These are phyloP conservation scores for Heliconius erato DNA, from an alignment of 2,888 invertebrate genomes.

Conservation along the genomic window DNA sequence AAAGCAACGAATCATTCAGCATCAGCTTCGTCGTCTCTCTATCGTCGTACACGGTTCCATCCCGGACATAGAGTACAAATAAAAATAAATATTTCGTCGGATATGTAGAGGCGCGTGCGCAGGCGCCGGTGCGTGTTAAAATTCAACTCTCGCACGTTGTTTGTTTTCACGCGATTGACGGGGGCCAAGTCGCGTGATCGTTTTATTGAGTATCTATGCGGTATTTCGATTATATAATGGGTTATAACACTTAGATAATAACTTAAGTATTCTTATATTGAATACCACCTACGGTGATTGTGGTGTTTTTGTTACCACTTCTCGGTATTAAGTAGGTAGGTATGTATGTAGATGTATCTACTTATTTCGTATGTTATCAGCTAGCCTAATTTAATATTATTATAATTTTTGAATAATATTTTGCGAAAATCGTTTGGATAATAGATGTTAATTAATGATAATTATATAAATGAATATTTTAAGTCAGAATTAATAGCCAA, in stretches of 20 bases:
- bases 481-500: no score
- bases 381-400: not conserved
- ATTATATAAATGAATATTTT: no score
- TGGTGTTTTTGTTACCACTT: constrained; percentile 19
- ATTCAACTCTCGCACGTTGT: constrained; percentile 76
- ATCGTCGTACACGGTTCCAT: constrained; percentile 55
- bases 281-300: constrained; percentile 33
- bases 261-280: constrained; percentile 27
- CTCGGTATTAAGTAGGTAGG: not conserved
- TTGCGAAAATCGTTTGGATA: no score
- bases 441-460: no score
- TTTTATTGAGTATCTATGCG: constrained; percentile 69
- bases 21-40: constrained; percentile 54
- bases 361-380: not conserved
- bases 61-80: constrained; percentile 73
- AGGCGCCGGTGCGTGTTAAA: constrained; percentile 71
- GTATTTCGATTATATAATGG: constrained; percentile 63
- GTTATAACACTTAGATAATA: constrained; percentile 41
- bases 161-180: constrained; percentile 74
- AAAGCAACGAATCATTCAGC: constrained; percentile 50
- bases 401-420: not conserved
- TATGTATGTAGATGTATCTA: not conserved
- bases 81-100: constrained; percentile 79
- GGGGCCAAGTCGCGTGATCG: constrained; percentile 70
- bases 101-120: constrained; percentile 71